These are phyloP conservation scores for Anarsia innoxiella DNA, from an alignment of 2,888 invertebrate genomes.

Conservation along the genomic window DNA sequence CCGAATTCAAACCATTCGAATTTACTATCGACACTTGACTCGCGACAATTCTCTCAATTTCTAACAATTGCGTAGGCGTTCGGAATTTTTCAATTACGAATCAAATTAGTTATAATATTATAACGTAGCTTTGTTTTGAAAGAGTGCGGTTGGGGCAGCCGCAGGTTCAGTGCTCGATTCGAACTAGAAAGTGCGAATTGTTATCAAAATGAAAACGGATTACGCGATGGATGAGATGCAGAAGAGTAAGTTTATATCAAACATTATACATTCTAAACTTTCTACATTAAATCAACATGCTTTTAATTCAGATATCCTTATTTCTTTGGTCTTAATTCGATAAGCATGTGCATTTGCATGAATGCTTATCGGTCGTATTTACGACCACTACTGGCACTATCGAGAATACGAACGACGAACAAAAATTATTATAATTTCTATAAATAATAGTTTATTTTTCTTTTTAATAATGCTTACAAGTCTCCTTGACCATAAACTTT, in stretches of 20 bases:
- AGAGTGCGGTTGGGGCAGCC: slow-evolving; percentile 44
- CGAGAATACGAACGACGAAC: too few relatives aligned
- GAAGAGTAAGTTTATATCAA: slow-evolving; percentile 55
- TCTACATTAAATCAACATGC: too few relatives aligned
- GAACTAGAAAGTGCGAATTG: slow-evolving; percentile 48
- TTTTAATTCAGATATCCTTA: too few relatives aligned
- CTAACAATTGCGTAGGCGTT: slow-evolving; percentile 21
- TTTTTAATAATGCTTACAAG: too few relatives aligned
- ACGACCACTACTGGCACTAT: too few relatives aligned
- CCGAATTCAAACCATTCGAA: slow-evolving; percentile 9
- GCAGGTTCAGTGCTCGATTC: slow-evolving; percentile 33
- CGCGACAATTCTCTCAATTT: slow-evolving; percentile 7
- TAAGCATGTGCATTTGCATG: too few relatives aligned
- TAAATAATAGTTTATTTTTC: too few relatives aligned
- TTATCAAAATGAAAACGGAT: slow-evolving; percentile 67
- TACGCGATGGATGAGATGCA: slow-evolving; percentile 72
- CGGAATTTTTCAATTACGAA: slow-evolving; percentile 58
- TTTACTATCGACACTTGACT: slow-evolving; percentile 1
- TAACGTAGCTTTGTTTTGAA: slow-evolving; percentile 36
- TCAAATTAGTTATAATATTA: slow-evolving; percentile 40
- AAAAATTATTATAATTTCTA: too few relatives aligned
- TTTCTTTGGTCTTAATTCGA: too few relatives aligned
- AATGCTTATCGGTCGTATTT: too few relatives aligned
- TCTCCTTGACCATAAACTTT: too few relatives aligned
- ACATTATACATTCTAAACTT: too few relatives aligned